Base-by-base conservation (phyloP, 2,888 invertebrate species). In the Xanthorhoe spadicearia region DNA sequence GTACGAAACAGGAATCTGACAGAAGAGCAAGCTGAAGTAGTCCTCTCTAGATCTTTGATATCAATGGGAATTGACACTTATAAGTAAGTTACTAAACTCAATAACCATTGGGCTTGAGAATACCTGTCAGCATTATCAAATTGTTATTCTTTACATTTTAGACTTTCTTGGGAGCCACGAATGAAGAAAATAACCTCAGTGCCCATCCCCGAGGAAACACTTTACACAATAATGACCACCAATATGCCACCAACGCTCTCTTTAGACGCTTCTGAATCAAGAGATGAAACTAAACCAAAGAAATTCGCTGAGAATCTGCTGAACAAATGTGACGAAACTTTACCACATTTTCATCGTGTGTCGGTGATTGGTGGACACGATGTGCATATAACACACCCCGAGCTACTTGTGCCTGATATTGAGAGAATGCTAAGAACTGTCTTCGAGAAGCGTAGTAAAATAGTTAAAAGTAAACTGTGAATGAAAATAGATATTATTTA, bases 311-410 rank as follows among this genome's bases (percentile, higher is more conserved):
- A 61, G 0, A 70, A 77, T 13, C 57, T 87, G 7, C 49, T 85
- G 9, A 64, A 78, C 2, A 81, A 78, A 71, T 77, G 82, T 53
- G 64, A 76, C 52, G 60, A 76, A 54, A 76, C 76, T n/a, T 68
- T 82, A 18, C 74, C 78, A 0, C 64, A 81, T 53, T 81, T 77
- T 66, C 61, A 67, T 9, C 62, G 78, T 18, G 61, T 81, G 0
- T 69, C 77, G n/a, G 88, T 95, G 0, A 75, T 80, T 0, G 95
- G 95, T 0, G 85, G 89, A 66, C 95, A 95, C 69, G 94, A 95
- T 75, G 88, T 94, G 10, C 95, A 95, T 75, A 91, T 94, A 58
- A 94, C 93, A 58, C 78, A 89, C 69, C 94, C 95, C 4, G 93
- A 94, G 71, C 73, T 77, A 13, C 84, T 95, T 15, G 92, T 88